A percentile compares a stretch with the other conserved stretches of the same genome.
phyloP scores from a whole-genome alignment of 2,113 vertebrate species.

The Oryzias melastigma region DNA sequence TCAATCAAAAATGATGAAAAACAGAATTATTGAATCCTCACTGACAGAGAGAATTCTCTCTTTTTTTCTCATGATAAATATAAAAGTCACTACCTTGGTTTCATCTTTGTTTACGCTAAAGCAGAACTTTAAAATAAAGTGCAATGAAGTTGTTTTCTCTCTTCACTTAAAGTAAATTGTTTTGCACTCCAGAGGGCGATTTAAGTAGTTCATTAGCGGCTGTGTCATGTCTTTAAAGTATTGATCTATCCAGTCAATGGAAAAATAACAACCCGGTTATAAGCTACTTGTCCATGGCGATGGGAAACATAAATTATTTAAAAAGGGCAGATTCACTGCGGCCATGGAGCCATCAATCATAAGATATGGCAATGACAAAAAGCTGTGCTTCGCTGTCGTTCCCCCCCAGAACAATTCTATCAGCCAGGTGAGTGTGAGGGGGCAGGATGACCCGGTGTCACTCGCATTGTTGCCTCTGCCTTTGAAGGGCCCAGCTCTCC shows the following conservation, averaged over 20 bases:
- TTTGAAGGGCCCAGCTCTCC: conserved; percentile 89
- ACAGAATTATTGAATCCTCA: too few species aligned
- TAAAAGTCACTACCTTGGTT: background rate
- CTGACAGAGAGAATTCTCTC: background rate
- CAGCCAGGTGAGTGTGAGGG: conserved; percentile 91
- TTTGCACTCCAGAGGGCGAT: conserved; percentile 74
- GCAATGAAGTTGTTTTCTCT: conserved; percentile 52
- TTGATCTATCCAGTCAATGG: conserved; percentile 93
- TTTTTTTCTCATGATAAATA: background rate
- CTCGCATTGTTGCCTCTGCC: conserved; percentile 92
- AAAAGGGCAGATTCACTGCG: conserved; percentile 99
- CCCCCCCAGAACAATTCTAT: conserved; percentile 95
- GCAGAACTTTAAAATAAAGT: conserved; percentile 34
- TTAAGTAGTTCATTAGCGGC: conserved; percentile 81
- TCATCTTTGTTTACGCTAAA: conserved; percentile 31
- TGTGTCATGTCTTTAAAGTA: conserved; percentile 93
- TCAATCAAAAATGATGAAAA: too few species aligned
- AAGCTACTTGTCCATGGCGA: conserved; percentile 95
- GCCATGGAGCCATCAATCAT: conserved; percentile 99
- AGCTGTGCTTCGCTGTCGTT: conserved; percentile 86
- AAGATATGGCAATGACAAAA: conserved; percentile 97
- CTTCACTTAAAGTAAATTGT: conserved; percentile 68
- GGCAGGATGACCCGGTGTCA: conserved; percentile 92
- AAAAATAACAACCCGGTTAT: conserved; percentile 99
- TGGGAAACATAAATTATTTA: conserved; percentile 99